These are phyloP conservation scores for Apomyelois bistriatella DNA, from an alignment of 2,888 invertebrate species.

Conservation along the genomic window DNA sequence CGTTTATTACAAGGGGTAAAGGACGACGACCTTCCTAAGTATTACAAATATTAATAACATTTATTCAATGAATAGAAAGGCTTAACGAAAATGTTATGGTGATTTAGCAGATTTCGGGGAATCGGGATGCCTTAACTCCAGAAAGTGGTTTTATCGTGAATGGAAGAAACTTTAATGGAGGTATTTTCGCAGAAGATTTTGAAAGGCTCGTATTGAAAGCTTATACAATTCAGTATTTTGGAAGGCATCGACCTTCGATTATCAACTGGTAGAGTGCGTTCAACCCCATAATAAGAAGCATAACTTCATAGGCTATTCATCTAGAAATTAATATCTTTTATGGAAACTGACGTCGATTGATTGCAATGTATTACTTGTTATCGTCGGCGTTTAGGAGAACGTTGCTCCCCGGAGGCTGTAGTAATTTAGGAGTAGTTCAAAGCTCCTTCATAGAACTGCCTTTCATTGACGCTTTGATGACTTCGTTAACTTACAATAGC, in stretches of 20 bases:
- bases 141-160: conserved; percentile 8
- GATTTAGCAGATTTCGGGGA: conserved; percentile 8
- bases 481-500: neutral
- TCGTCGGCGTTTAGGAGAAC: neutral
- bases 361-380: neutral
- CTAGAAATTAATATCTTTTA: conserved; percentile 8
- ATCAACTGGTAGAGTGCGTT: neutral
- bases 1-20: neutral
- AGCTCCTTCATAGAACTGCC: neutral
- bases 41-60: conserved; percentile 5
- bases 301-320: conserved; percentile 1
- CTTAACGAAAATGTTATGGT: neutral
- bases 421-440: neutral
- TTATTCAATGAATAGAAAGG: conserved; percentile 2
- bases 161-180: conserved; percentile 1
- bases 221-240: too few relatives aligned
- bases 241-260: neutral
- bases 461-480: neutral
- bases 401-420: neutral
- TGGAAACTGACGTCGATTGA: conserved; percentile 4
- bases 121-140: conserved; percentile 2
- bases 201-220: neutral
- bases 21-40: conserved; percentile 5
- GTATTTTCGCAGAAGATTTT: neutral
- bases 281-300: neutral